phyloP scores from a whole-genome alignment of 2,113 vertebrate species.

The Tiliqua scincoides region DNA sequence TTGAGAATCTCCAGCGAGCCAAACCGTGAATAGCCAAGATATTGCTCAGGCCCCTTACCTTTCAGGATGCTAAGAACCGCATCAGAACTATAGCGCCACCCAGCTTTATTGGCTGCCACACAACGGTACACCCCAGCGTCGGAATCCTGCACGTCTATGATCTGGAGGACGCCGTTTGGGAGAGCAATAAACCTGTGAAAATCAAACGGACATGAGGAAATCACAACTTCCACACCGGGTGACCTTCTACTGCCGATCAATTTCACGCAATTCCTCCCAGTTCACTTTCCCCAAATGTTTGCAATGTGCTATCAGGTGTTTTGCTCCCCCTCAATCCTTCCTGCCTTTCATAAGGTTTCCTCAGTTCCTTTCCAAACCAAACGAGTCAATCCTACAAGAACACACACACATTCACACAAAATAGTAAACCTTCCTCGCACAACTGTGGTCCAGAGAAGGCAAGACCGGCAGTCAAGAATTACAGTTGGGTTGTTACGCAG shows the following conservation, averaged over 20 bases:
- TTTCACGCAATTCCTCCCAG: background rate
- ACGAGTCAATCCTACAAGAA: constrained; percentile 54
- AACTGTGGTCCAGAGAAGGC: constrained; percentile 62
- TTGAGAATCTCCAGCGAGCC: rapidly evolving
- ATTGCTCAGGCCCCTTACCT: constrained; percentile 75
- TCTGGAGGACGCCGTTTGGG: constrained; percentile 94
- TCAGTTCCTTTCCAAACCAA: constrained; percentile 59
- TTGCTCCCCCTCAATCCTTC: constrained; percentile 46
- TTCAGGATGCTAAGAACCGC: constrained; percentile 82
- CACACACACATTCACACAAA: background rate
- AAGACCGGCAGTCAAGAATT: constrained; percentile 60
- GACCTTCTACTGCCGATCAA: too few species aligned
- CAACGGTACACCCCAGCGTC: constrained; percentile 90
- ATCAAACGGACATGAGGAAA: constrained; percentile 30
- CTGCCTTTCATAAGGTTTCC: constrained; percentile 45
- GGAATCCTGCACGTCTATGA: constrained; percentile 83
- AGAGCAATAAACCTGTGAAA: constrained; percentile 87
- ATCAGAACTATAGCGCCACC: constrained; percentile 83
- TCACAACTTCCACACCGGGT: background rate
- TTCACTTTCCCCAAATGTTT: background rate
- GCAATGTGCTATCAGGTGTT: background rate
- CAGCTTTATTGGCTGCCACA: constrained; percentile 83
- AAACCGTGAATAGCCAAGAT: background rate
- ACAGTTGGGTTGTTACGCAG: constrained; percentile 53
- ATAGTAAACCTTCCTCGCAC: constrained; percentile 59